Percentiles rank a stretch among this genome's conserved stretches.
Conservation (phyloP, 2,797 vertebrate species). For the Tympanoctomys barrerae region DNA sequence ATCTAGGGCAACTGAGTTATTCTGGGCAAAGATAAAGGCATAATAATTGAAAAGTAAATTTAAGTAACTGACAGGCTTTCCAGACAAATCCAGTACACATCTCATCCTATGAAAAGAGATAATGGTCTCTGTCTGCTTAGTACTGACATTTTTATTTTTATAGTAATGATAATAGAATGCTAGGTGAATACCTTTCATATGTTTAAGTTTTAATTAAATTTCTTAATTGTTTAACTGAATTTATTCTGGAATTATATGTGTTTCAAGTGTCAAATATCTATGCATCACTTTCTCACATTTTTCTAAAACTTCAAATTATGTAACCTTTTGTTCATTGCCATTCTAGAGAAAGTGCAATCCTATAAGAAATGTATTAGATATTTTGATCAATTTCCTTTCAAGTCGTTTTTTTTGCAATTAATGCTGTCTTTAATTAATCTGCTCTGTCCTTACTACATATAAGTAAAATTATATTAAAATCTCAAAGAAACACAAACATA, state of each 20-base stretch:
- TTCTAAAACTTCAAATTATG: background rate
- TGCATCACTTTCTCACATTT: background rate
- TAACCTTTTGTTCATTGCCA: background rate
- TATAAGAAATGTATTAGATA: background rate
- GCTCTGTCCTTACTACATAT: background rate
- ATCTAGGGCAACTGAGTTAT: background rate
- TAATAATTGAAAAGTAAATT: background rate
- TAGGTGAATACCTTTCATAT: background rate
- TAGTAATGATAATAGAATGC: background rate
- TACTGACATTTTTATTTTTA: background rate
- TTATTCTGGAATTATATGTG: background rate
- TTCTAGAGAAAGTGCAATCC: background rate
- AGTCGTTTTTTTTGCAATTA: background rate
- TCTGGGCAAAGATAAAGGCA: background rate
- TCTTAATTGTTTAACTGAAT: background rate
- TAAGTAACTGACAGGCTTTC: background rate
- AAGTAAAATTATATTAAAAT: slow-evolving; percentile 18
- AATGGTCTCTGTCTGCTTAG: background rate
- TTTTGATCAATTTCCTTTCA: background rate
- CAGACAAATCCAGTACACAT: background rate
- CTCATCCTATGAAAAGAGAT: background rate
- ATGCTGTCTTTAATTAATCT: slow-evolving; percentile 45
- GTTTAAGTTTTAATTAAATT: background rate
- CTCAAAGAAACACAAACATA: background rate
- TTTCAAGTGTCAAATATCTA: background rate